Percentiles rank a stretch among this genome's conserved stretches.
Conservation (phyloP, 2,797 vertebrate genomes). For the Melanotaenia nigrans region DNA sequence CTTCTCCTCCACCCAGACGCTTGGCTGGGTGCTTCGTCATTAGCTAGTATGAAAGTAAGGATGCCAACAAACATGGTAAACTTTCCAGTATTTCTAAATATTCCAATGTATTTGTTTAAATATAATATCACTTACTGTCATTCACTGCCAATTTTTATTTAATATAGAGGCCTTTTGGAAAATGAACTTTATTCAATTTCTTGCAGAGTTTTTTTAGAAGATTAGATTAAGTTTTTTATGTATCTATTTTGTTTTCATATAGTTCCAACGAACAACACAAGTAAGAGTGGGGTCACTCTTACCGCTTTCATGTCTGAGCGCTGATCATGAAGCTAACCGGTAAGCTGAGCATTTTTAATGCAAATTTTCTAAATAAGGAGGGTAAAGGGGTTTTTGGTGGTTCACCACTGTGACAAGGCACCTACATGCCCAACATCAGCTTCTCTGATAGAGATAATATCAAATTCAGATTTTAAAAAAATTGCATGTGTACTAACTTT, state of each 20-base stretch:
- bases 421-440: too few relatives aligned
- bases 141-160: background rate
- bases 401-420: too few relatives aligned
- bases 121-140: background rate
- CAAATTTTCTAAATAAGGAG: too few relatives aligned
- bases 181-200: background rate
- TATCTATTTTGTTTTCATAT: background rate
- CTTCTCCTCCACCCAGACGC: conserved; percentile 87
- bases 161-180: background rate
- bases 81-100: conserved; percentile 6
- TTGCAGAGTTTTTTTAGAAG: background rate
- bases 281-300: too few relatives aligned
- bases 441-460: too few relatives aligned
- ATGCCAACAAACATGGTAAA: background rate
- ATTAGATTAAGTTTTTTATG: background rate
- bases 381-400: too few relatives aligned
- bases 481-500: too few relatives aligned
- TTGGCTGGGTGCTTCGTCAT: conserved; percentile 90
- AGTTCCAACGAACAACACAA: background rate
- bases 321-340: too few relatives aligned
- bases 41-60: conserved; percentile 71
- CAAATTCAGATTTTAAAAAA: too few relatives aligned
- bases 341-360: too few relatives aligned
- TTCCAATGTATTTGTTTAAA: conserved; percentile 3
- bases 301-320: too few relatives aligned